Evolutionary conservation across 2,113 vertebrate genomes (phyloP).

Genomic region (Notarius lentiginosus): DNA sequence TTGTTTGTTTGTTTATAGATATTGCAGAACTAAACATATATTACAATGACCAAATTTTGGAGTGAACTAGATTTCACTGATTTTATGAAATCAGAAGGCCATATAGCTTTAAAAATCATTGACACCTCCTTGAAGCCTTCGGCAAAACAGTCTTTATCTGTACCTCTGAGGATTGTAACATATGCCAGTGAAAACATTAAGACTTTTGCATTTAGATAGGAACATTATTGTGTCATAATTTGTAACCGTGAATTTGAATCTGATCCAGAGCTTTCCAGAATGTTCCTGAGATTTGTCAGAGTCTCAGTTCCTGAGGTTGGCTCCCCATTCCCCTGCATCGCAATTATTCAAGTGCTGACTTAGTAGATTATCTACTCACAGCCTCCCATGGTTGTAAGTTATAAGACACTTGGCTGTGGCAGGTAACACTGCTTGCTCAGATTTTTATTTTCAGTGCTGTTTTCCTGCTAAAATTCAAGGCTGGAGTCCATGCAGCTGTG

Average conservation of each 20-base stretch:
- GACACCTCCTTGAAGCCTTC: neutral
- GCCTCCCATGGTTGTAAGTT: constrained; percentile 39
- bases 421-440: constrained; percentile 40
- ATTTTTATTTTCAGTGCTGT: constrained; percentile 47
- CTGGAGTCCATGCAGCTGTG: constrained; percentile 33
- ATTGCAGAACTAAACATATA: too few species aligned
- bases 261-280: neutral
- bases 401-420: constrained; percentile 32
- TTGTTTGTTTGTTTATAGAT: too few species aligned
- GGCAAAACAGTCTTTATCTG: neutral
- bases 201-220: neutral
- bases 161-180: neutral
- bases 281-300: neutral
- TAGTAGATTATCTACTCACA: constrained; percentile 48
- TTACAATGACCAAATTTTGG: too few species aligned
- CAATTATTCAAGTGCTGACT: constrained; percentile 59
- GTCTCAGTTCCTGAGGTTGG: neutral
- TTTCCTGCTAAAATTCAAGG: constrained; percentile 48
- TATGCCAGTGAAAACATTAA: neutral
- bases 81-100: too few species aligned
- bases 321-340: constrained; percentile 27
- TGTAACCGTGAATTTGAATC: neutral
- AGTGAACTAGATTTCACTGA: too few species aligned
- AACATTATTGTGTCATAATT: neutral
- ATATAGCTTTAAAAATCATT: neutral